Base-by-base conservation (phyloP, 2,113 vertebrate species). In the Prolemur simus region DNA sequence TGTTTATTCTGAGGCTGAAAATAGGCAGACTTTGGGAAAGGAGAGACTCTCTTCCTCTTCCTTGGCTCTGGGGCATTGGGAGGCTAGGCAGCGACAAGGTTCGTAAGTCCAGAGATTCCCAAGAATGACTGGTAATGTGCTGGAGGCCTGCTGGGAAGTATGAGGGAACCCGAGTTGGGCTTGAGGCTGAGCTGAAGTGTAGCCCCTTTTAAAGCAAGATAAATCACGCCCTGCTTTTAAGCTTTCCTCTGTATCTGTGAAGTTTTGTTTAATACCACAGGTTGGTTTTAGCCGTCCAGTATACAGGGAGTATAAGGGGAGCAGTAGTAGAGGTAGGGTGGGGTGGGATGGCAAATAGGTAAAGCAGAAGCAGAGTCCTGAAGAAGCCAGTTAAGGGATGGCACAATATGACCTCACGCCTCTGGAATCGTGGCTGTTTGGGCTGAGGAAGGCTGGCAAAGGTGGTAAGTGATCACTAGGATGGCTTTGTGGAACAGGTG, bases 1-100 rank as follows among this genome's bases (percentile, higher is more conserved):
- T 83, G 64, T 63, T 45, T 84, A 45, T 80, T 80, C 81, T 96
- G 63, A 45, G 29, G 3, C 17, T 97, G 80, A 89, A 87, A 84
- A 74, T 63, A 86, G 87, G 73, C 8, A 73, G 34, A 8, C 13
- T 94, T 85, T 42, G 63, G 60, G 15, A 47, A 64, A 92, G n/a
- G 47, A 76, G 32, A 8, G 10, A 42, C 11, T 10, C 21, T 87
- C 12, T 29, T 83, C 42, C 63, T 27, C n/a, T 89, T 89, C 27
- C 20, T 47, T 94, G 56, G 69, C 56, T 10, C 27, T 74, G n/a
- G 11, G 5, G 37, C 77, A 47, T 54, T 86, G 58, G 69, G 29
- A 95, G 4, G 23, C 81, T 23, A 85, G 34, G 42, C 25, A 74
- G 3, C 49, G 34, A 83, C 8, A 64, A 52, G 20, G 13, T 66